Conservation (phyloP, 1,140 invertebrate species). For the Aphaenogaster rudis region DNA sequence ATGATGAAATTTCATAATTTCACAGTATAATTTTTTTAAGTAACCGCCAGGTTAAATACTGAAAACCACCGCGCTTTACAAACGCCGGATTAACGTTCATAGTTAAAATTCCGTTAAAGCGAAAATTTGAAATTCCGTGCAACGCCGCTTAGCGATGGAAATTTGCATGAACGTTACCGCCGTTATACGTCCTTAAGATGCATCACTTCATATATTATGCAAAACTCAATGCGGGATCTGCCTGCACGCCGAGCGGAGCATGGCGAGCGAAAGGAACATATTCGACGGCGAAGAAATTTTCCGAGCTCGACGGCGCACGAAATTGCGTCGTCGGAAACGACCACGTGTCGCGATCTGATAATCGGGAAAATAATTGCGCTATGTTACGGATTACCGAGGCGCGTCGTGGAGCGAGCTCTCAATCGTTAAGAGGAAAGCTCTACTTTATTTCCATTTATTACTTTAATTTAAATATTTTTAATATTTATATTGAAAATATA, state of each 20-base stretch:
- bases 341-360: conserved; percentile 37
- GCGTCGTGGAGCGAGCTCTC: neutral
- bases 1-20: conserved; percentile 37
- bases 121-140: conserved; percentile 62
- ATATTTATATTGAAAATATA: neutral
- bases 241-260: neutral
- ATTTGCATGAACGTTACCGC: conserved; percentile 66
- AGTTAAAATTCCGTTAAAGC: conserved; percentile 54
- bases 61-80: conserved; percentile 43
- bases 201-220: conserved; percentile 63
- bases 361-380: conserved; percentile 45
- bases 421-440: neutral
- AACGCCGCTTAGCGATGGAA: conserved; percentile 51
- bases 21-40: conserved; percentile 12
- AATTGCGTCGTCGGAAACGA: conserved; percentile 66
- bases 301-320: conserved; percentile 63
- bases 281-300: conserved; percentile 66
- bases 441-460: neutral
- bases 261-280: conserved; percentile 49
- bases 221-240: conserved; percentile 50
- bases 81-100: conserved; percentile 49
- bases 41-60: conserved; percentile 22
- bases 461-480: neutral
- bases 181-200: conserved; percentile 50
- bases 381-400: conserved; percentile 28